These are phyloP conservation scores for Hydrozoanthus tunicans DNA, from an alignment of 64 coral and sea anemone species.

Conservation along the genomic window DNA sequence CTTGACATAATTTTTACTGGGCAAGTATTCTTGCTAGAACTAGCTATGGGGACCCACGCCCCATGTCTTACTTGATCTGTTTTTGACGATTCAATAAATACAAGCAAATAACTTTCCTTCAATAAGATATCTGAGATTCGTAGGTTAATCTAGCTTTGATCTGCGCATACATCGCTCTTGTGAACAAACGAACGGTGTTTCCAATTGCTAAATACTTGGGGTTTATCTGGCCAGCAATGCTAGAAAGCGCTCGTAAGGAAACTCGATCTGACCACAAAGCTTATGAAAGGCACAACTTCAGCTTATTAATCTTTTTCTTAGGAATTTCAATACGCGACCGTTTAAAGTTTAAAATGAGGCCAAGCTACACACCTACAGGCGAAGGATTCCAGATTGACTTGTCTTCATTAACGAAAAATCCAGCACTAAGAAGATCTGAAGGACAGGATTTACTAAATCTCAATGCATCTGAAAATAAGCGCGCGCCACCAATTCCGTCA, in stretches of 20 bases:
- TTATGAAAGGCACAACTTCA: background rate
- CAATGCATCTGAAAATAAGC: background rate
- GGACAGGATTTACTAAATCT: constrained; percentile 48
- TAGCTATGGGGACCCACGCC: no score
- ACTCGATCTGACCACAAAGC: no score
- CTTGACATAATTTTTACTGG: no score
- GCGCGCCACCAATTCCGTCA: constrained; percentile 57
- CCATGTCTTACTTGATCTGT: no score
- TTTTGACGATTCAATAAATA: no score
- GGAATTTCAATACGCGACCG: constrained; percentile 6
- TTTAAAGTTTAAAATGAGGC: background rate
- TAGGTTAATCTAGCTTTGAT: background rate
- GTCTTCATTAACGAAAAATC: constrained; percentile 46
- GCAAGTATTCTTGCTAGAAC: no score
- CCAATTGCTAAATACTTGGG: background rate
- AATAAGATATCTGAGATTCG: no score
- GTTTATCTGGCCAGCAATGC: background rate
- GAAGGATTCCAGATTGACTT: constrained; percentile 61
- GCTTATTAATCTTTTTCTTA: constrained; percentile 8
- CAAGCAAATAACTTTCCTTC: no score
- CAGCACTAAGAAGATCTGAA: constrained; percentile 27
- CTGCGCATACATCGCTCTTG: background rate
- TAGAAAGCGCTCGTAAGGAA: background rate
- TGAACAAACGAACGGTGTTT: background rate
- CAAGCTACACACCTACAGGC: constrained; percentile 1